Conservation (phyloP, 1,140 invertebrate species). For the Varroa destructor region DNA sequence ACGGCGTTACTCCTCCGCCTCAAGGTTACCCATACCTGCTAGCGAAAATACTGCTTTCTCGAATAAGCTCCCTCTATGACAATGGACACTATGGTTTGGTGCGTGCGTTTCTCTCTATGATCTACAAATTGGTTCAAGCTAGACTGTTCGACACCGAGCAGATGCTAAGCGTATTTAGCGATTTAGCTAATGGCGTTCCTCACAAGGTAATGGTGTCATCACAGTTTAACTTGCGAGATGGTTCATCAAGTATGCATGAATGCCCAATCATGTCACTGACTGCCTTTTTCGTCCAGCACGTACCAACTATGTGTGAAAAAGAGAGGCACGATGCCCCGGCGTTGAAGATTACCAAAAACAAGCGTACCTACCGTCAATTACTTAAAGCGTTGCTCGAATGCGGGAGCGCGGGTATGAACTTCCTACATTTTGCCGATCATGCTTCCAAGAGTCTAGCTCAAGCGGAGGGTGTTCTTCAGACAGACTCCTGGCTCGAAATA, state of each 20-base stretch:
- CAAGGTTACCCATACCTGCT: not conserved
- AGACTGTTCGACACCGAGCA: slow-evolving; percentile 3
- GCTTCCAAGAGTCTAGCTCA: not conserved
- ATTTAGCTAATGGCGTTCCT: not conserved
- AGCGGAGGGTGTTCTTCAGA: not conserved
- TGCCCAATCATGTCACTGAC: not conserved
- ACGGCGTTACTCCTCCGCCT: not conserved
- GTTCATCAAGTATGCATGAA: slow-evolving; percentile 12
- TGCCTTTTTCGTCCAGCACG: not conserved
- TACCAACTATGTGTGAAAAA: not conserved
- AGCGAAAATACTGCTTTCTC: not conserved
- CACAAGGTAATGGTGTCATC: not conserved
- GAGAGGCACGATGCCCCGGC: not conserved
- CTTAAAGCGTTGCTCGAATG: not conserved
- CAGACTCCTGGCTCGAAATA: slow-evolving; percentile 10
- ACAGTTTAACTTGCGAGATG: slow-evolving; percentile 1
- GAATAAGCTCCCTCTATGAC: not conserved
- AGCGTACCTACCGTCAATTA: not conserved
- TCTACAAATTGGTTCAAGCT: not conserved
- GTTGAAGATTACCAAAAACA: not conserved
- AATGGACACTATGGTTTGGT: slow-evolving; percentile 5
- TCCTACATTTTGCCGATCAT: not conserved
- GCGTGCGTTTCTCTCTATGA: not conserved
- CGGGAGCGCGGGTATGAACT: not conserved
- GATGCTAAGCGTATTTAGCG: not conserved